Evolutionary conservation across 2,888 invertebrate species (phyloP).

Genomic region (Iphiclides podalirius): DNA sequence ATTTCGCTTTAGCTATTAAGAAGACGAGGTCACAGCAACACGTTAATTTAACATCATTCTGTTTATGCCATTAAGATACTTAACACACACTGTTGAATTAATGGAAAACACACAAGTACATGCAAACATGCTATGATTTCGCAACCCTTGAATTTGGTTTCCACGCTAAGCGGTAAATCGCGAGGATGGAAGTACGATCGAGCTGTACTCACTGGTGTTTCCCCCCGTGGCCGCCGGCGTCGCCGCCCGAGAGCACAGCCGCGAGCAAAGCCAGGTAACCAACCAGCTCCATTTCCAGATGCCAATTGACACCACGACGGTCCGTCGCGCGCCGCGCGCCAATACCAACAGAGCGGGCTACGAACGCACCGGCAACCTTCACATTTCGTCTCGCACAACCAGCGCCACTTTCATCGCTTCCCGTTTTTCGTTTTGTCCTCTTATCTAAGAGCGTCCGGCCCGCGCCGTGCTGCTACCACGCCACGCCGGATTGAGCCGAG

Average conservation of each 20-base stretch:
- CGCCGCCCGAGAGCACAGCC: conserved; percentile 53
- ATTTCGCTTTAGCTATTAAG: too few relatives aligned
- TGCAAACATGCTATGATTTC: too few relatives aligned
- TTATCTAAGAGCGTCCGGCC: neutral
- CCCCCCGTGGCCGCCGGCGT: conserved; percentile 64
- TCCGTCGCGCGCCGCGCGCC: conserved; percentile 28
- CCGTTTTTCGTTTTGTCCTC: conserved; percentile 41
- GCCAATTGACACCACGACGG: conserved; percentile 9
- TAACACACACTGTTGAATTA: too few relatives aligned
- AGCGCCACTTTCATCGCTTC: conserved; percentile 48
- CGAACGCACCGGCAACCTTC: conserved; percentile 50
- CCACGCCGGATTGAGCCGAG: conserved; percentile 64
- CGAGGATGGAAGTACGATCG: neutral
- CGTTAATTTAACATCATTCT: too few relatives aligned
- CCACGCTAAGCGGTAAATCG: neutral
- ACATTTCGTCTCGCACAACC: conserved; percentile 62
- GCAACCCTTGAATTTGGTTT: neutral
- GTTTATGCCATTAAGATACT: too few relatives aligned
- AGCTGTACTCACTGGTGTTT: conserved; percentile 62
- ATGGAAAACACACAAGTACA: too few relatives aligned
- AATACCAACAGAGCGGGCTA: conserved; percentile 39
- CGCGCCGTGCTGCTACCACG: conserved; percentile 50
- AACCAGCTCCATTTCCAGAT: conserved; percentile 49
- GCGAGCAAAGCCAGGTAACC: conserved; percentile 55
- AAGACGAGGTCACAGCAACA: too few relatives aligned